Evolutionary conservation across 2,113 vertebrate species (phyloP).

Genomic region (Gymnobelideus leadbeateri): DNA sequence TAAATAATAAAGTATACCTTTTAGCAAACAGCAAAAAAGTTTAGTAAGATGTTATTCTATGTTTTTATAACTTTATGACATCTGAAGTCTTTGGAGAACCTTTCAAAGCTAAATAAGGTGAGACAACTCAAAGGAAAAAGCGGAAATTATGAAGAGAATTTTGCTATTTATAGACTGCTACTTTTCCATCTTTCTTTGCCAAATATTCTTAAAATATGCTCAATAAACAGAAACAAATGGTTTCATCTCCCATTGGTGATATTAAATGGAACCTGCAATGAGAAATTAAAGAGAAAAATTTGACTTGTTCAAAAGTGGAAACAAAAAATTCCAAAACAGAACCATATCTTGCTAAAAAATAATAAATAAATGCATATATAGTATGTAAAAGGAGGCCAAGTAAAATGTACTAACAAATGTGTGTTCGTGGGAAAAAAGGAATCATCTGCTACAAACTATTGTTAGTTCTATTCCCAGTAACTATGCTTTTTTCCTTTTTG

Average conservation of each 20-base stretch:
- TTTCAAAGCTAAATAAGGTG: constrained; percentile 33
- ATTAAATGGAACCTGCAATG: constrained; percentile 37
- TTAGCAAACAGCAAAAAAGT: constrained; percentile 19
- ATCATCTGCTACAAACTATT: constrained; percentile 29
- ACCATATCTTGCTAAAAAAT: constrained; percentile 26
- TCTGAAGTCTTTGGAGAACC: constrained; percentile 47
- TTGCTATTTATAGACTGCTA: constrained; percentile 48
- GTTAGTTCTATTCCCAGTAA: constrained; percentile 17
- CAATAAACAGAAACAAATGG: constrained; percentile 43
- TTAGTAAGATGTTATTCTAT: constrained; percentile 16
- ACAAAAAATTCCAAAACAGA: constrained; percentile 34
- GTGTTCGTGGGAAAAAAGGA: background rate
- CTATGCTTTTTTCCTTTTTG: constrained; percentile 23
- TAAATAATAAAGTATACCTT: constrained; percentile 41
- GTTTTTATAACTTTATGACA: background rate
- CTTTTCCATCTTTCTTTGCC: constrained; percentile 38
- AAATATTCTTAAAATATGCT: constrained; percentile 57
- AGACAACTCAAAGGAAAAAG: constrained; percentile 50
- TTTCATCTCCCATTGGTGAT: constrained; percentile 8
- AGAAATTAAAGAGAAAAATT: constrained; percentile 40
- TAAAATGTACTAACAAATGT: background rate
- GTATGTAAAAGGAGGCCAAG: constrained; percentile 22
- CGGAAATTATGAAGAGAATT: constrained; percentile 4
- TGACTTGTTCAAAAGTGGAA: constrained; percentile 50
- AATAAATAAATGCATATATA: constrained; percentile 18